Percentiles rank a stretch among this genome's conserved stretches.
These are phyloP conservation scores for Discoglossus pictus DNA, from an alignment of 2,797 vertebrate genomes.

Conservation along the genomic window DNA sequence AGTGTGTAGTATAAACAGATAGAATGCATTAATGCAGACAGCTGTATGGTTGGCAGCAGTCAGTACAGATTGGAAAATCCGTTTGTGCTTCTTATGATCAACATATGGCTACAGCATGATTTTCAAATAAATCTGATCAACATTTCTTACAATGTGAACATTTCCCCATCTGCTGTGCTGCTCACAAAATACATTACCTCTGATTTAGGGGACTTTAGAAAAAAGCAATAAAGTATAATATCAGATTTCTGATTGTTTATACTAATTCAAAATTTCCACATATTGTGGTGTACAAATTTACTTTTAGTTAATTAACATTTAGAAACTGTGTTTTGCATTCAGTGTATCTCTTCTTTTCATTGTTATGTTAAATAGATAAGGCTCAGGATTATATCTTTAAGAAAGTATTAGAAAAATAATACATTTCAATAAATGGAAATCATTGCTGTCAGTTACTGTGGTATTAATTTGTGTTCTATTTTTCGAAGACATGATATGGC, in stretches of 20 bases:
- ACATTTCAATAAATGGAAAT: too few species aligned
- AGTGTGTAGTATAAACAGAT: constrained; percentile 1
- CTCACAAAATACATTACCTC: constrained; percentile 67
- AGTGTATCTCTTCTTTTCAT: too few species aligned
- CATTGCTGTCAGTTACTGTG: too few species aligned
- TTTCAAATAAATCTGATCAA: constrained; percentile 70
- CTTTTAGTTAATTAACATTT: too few species aligned
- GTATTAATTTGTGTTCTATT: too few species aligned
- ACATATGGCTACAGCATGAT: constrained; percentile 67
- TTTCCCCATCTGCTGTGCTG: constrained; percentile 70
- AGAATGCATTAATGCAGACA: constrained; percentile 45
- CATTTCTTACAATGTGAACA: constrained; percentile 63
- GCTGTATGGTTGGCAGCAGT: constrained; percentile 56
- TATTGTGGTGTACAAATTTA: constrained; percentile 50
- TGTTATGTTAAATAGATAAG: too few species aligned
- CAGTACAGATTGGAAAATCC: constrained; percentile 56
- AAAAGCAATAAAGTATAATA: constrained; percentile 56
- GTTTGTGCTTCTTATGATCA: constrained; percentile 58
- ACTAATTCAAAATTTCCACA: constrained; percentile 43
- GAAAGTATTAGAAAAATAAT: too few species aligned
- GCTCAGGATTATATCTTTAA: too few species aligned
- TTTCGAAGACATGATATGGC: too few species aligned
- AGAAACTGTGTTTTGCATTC: constrained; percentile 59
- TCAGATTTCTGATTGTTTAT: constrained; percentile 54
- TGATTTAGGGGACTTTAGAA: constrained; percentile 64